phyloP scores from a whole-genome alignment of 2,888 invertebrate species.

The Sminthurinus aureus region DNA sequence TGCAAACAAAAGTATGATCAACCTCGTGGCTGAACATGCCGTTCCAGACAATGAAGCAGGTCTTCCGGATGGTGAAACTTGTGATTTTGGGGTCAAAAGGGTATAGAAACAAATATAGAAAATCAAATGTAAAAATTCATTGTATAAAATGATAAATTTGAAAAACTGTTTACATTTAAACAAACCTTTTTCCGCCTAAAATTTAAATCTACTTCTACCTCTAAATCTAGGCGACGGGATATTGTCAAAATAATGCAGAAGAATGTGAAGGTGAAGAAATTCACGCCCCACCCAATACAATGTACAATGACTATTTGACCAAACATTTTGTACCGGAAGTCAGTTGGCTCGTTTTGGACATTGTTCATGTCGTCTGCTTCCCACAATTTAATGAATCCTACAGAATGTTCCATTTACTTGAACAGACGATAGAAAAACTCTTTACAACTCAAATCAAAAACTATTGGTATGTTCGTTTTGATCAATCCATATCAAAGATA shows the following conservation, averaged over 20 bases:
- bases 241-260: not conserved
- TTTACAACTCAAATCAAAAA: constrained; percentile 57
- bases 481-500: not conserved
- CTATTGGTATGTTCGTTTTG: constrained; percentile 47
- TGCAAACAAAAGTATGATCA: not conserved
- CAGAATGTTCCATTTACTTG: constrained; percentile 56
- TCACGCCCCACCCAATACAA: not conserved
- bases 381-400: constrained; percentile 56
- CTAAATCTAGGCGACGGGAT: not conserved
- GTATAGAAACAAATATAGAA: not conserved
- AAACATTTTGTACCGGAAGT: constrained; percentile 56
- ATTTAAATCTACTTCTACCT: too few relatives aligned
- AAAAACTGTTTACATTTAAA: too few relatives aligned
- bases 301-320: constrained; percentile 11
- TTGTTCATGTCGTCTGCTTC: constrained; percentile 55
- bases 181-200: too few relatives aligned
- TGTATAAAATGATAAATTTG: too few relatives aligned
- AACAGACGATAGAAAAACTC: constrained; percentile 54
- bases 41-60: not conserved
- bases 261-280: not conserved
- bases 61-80: not conserved
- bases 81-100: constrained; percentile 4
- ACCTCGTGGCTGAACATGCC: not conserved
- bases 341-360: constrained; percentile 54
- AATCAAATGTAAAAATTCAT: not conserved